A percentile compares a stretch with the other conserved stretches of the same genome.
Conservation (phyloP, 2,888 invertebrate genomes). For the Morpho helenor region DNA sequence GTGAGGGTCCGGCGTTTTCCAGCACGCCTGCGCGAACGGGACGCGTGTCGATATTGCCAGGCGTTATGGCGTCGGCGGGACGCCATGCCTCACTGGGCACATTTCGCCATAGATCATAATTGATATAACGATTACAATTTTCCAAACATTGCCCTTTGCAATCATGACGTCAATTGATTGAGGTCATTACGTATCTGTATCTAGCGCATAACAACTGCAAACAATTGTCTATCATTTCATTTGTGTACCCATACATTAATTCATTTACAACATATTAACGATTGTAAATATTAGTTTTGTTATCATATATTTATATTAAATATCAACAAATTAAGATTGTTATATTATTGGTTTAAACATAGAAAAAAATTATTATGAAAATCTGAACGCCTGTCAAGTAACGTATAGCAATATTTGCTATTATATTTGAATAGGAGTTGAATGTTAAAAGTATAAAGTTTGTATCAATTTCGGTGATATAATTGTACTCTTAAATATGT, state of each 20-base stretch:
- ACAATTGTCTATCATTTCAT: not conserved
- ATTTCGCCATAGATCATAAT: slow-evolving; percentile 32
- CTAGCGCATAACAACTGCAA: no score
- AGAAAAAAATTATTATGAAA: not conserved
- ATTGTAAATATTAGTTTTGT: no score
- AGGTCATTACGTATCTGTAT: slow-evolving; percentile 1
- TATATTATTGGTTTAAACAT: no score
- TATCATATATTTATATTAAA: no score
- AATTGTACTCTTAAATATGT: not conserved
- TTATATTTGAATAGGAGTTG: not conserved
- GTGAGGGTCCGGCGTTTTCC: slow-evolving; percentile 34
- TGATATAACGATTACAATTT: slow-evolving; percentile 20
- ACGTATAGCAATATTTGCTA: slow-evolving; percentile 3
- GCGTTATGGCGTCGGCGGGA: slow-evolving; percentile 51
- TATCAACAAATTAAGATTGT: no score
- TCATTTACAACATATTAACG: not conserved
- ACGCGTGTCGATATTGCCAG: slow-evolving; percentile 36
- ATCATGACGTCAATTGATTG: slow-evolving; percentile 15
- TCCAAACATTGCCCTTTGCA: slow-evolving; percentile 10
- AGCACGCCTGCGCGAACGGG: slow-evolving; percentile 55
- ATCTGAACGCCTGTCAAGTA: slow-evolving; percentile 5
- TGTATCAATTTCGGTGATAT: not conserved
- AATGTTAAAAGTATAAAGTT: not conserved
- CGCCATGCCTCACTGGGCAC: slow-evolving; percentile 42
- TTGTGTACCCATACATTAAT: not conserved